phyloP scores from a whole-genome alignment of 2,888 invertebrate species.

The Rhagonycha fulva region DNA sequence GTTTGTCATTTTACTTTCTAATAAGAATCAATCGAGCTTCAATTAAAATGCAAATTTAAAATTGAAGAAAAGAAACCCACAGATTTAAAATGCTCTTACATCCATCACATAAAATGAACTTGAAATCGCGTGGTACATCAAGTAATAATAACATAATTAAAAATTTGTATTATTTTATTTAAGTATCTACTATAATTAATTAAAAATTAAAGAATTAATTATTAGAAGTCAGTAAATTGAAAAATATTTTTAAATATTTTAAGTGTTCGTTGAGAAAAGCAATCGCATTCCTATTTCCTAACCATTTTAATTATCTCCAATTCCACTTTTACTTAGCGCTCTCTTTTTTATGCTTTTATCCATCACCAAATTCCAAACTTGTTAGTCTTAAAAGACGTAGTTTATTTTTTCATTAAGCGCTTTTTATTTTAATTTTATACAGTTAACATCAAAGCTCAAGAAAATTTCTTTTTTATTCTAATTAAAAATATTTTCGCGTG shows the following conservation, averaged over 20 bases:
- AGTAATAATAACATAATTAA: not conserved
- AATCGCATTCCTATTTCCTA: conserved; percentile 32
- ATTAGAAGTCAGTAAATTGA: conserved; percentile 2
- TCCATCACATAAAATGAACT: not conserved
- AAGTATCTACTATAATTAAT: not conserved
- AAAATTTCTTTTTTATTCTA: conserved; percentile 22
- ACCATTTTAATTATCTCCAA: conserved; percentile 50
- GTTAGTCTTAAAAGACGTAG: conserved; percentile 41
- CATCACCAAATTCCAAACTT: conserved; percentile 50
- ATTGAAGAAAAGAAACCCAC: conserved; percentile 27
- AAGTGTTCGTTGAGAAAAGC: conserved; percentile 16
- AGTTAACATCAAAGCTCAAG: conserved; percentile 41
- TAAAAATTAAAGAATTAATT: not conserved
- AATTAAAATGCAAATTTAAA: conserved; percentile 39
- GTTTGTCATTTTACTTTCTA: conserved; percentile 31
- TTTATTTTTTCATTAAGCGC: conserved; percentile 46
- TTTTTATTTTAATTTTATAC: conserved; percentile 42
- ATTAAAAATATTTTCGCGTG: conserved; percentile 13
- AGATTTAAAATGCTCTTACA: conserved; percentile 28
- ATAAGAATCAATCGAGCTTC: conserved; percentile 40
- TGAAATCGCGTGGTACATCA: not conserved
- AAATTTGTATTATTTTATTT: not conserved
- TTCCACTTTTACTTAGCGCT: conserved; percentile 46
- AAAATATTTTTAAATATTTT: not conserved
- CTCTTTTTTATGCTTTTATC: conserved; percentile 49